Percentiles rank a stretch among this genome's conserved stretches.
Conservation (phyloP, 1,140 invertebrate genomes). For the Drosophila tani region DNA sequence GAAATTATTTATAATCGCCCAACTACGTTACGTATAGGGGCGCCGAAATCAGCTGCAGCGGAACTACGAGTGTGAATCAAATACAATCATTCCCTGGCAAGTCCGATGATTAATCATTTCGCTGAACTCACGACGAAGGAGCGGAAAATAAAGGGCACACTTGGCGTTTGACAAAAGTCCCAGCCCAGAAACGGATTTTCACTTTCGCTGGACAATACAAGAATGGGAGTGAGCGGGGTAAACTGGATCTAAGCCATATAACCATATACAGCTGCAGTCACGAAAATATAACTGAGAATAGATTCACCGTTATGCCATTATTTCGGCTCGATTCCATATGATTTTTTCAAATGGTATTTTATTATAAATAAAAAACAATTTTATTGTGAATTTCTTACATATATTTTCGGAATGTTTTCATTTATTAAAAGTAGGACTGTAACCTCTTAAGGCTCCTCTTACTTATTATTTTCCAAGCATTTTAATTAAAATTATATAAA, state of each 20-base stretch:
- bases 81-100: constrained; percentile 1
- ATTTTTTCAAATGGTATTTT: background rate
- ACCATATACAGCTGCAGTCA: background rate
- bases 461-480: too few relatives aligned
- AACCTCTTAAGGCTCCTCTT: too few relatives aligned
- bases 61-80: background rate
- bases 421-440: too few relatives aligned
- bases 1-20: background rate
- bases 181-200: constrained; percentile 46
- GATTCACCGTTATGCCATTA: background rate
- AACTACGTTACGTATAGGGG: background rate
- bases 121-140: constrained; percentile 10
- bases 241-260: constrained; percentile 38
- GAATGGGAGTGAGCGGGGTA: constrained; percentile 6
- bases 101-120: constrained; percentile 59
- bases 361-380: background rate
- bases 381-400: too few relatives aligned
- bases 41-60: background rate
- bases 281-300: background rate
- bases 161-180: constrained; percentile 49
- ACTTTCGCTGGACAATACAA: constrained; percentile 53
- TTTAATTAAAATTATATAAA: too few relatives aligned
- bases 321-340: too few relatives aligned
- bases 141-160: constrained; percentile 30
- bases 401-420: too few relatives aligned